A percentile compares a stretch with the other conserved stretches of the same genome.
These are phyloP conservation scores for Frankliniella fusca DNA, from an alignment of 2,888 invertebrate genomes.

Conservation along the genomic window DNA sequence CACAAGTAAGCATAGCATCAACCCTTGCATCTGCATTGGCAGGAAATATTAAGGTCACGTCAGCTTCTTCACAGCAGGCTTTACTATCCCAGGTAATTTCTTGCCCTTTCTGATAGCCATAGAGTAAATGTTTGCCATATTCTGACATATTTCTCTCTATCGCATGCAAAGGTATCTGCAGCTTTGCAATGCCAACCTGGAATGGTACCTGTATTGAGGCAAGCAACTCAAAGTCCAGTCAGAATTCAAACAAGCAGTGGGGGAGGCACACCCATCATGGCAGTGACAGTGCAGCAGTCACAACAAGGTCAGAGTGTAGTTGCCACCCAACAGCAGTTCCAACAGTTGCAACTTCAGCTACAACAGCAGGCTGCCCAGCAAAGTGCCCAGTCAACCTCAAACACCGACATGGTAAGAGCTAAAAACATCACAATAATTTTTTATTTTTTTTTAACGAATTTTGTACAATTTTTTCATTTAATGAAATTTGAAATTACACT, in stretches of 20 bases:
- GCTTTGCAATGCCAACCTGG: slow-evolving; percentile 52
- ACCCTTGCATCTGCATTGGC: slow-evolving; percentile 50
- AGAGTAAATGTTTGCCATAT: neutral
- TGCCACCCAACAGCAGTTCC: slow-evolving; percentile 42
- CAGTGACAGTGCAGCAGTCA: slow-evolving; percentile 55
- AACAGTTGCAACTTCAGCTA: slow-evolving; percentile 40
- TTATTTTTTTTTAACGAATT: neutral
- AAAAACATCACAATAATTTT: neutral
- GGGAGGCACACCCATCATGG: slow-evolving; percentile 53
- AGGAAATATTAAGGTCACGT: slow-evolving; percentile 52
- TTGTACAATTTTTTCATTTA: neutral
- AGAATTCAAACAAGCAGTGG: slow-evolving; percentile 52
- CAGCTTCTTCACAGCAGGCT: slow-evolving; percentile 50
- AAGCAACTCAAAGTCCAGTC: slow-evolving; percentile 52
- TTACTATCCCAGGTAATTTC: slow-evolving; percentile 50
- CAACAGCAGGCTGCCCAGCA: slow-evolving; percentile 30
- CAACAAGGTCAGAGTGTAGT: slow-evolving; percentile 34
- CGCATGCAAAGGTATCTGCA: slow-evolving; percentile 48
- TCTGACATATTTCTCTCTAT: slow-evolving; percentile 24
- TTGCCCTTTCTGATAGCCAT: neutral
- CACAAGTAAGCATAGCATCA: slow-evolving; percentile 48
- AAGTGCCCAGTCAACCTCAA: neutral
- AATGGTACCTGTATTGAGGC: slow-evolving; percentile 43
- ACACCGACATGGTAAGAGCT: neutral
- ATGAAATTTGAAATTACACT: neutral